Conservation (phyloP, 1,140 invertebrate species). For the Lasioglossum albipes region DNA sequence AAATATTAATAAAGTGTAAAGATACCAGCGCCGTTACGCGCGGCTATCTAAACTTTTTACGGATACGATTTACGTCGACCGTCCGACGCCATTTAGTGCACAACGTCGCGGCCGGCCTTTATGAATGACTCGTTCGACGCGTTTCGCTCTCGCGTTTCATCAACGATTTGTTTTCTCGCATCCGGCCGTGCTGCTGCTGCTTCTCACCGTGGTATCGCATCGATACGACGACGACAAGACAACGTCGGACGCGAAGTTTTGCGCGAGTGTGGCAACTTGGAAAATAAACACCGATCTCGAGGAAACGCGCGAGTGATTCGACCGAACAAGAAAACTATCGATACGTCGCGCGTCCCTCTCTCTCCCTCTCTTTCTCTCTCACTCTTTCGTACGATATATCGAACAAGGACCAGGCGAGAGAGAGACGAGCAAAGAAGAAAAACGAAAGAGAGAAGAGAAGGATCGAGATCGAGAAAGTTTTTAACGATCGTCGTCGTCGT, state of each 20-base stretch:
- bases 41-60: slow-evolving; percentile 45
- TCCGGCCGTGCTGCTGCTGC: neutral
- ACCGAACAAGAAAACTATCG: neutral
- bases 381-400: neutral
- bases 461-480: slow-evolving; percentile 5
- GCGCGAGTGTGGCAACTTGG: neutral
- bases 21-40: slow-evolving; percentile 44
- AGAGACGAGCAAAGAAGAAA: neutral
- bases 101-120: neutral
- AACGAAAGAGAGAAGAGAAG: neutral
- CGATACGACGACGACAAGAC: too few species aligned
- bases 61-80: slow-evolving; percentile 32
- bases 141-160: too few species aligned
- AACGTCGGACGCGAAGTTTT: neutral
- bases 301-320: neutral
- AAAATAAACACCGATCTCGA: neutral
- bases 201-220: slow-evolving; percentile 1
- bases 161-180: too few species aligned
- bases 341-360: neutral
- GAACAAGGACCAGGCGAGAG: neutral
- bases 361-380: too few species aligned
- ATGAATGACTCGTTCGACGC: too few species aligned
- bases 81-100: neutral
- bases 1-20: slow-evolving; percentile 67
- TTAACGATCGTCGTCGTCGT: slow-evolving; percentile 1